Evolutionary conservation across 2,888 invertebrate genomes (phyloP).

Genomic region (Phaedon cochleariae): DNA sequence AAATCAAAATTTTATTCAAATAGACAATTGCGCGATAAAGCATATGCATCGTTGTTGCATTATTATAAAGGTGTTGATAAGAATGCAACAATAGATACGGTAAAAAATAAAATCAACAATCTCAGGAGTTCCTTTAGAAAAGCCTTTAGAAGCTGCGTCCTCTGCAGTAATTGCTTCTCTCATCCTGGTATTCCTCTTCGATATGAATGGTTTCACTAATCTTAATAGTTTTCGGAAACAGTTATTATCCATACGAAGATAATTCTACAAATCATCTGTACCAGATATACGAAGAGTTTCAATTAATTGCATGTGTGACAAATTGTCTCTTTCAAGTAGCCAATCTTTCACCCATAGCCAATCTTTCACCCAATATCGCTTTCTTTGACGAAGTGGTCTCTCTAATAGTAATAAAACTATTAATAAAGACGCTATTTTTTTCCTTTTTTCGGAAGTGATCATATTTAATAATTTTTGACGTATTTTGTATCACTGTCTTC

Average conservation of each 20-base stretch:
- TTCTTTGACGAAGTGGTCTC: background rate
- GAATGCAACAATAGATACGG: conserved; percentile 2
- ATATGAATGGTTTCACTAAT: conserved; percentile 6
- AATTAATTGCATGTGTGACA: conserved; percentile 7
- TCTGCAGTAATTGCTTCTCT: too few species aligned
- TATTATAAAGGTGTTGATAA: conserved; percentile 7
- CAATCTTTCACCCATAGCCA: too few species aligned
- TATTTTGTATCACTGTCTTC: too few species aligned
- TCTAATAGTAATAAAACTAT: background rate
- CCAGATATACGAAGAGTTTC: conserved; percentile 4
- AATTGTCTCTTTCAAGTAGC: background rate
- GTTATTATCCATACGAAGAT: conserved; percentile 4
- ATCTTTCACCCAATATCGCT: conserved; percentile 2
- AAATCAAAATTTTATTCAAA: conserved; percentile 9
- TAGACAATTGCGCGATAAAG: conserved; percentile 9
- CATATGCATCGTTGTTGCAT: conserved; percentile 11
- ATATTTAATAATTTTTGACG: too few species aligned
- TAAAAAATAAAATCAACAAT: conserved; percentile 8
- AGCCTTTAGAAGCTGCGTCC: too few species aligned
- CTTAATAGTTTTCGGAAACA: background rate
- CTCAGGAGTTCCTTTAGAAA: conserved; percentile 10
- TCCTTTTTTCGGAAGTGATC: too few species aligned
- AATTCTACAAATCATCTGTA: conserved; percentile 7
- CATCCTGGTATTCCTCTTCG: conserved; percentile 4
- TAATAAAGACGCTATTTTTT: too few species aligned